phyloP scores from a whole-genome alignment of 2,797 vertebrate genomes.

The Mus spretus region DNA sequence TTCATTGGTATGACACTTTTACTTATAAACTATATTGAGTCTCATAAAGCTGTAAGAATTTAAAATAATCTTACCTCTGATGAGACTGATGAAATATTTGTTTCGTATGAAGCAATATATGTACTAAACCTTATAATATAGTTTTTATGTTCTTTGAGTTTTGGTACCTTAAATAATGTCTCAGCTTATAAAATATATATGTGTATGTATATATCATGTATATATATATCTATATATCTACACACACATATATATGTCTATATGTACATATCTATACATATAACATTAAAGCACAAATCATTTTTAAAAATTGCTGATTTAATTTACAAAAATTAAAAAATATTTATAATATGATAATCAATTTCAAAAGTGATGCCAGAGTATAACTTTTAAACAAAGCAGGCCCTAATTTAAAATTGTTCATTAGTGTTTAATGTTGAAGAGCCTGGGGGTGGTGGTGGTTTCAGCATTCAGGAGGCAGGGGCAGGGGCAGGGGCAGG shows the following conservation, averaged over 20 bases:
- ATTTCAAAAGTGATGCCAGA: neutral
- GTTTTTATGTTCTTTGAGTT: neutral
- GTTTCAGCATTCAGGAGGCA: neutral
- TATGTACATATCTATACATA: neutral
- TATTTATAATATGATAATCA: neutral
- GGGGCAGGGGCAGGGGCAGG: neutral
- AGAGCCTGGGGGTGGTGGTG: neutral
- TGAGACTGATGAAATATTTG: neutral
- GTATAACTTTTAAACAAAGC: conserved; percentile 37
- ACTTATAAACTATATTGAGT: conserved; percentile 46
- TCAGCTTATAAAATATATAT: neutral
- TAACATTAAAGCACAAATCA: neutral
- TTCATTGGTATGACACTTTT: conserved; percentile 28
- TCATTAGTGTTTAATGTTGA: conserved; percentile 20
- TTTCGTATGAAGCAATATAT: neutral
- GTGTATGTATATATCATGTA: neutral
- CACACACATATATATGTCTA: neutral
- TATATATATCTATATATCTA: neutral
- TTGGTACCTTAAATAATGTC: neutral
- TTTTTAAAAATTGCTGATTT: neutral
- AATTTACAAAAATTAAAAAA: neutral
- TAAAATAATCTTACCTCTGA: neutral
- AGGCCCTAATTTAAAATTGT: neutral
- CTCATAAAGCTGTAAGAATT: conserved; percentile 6
- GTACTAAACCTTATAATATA: neutral